Evolutionary conservation across 2,888 invertebrate species (phyloP), one percentile per base, ranked within the genome.

Genomic region (Andrena bucephala): DNA sequence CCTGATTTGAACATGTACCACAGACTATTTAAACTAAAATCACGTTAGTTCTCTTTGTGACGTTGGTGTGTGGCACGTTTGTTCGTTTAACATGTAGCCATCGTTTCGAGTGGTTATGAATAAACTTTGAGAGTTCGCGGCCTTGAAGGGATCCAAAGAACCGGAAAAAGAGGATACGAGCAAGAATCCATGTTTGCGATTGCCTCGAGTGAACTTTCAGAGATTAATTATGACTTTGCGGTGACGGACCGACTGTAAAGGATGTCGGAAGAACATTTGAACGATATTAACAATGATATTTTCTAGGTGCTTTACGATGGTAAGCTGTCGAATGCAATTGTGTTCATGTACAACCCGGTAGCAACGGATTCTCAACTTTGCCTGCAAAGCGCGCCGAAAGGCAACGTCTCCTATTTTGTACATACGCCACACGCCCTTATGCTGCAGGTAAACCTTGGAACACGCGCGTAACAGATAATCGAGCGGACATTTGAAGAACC

Each of bases 331-430:
- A 97, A 97, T 92, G 98, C 98, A 88, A 98, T 99, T 94, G 98
- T 99, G 93, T 99, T 99, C 95, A 99, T 99, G 98, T 99, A 99
- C 96, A 99, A 99, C 95, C 99, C 99, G 84, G 99, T 99, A 92
- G 99, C 99, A 85, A 99, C 99, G 87, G 99, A 99, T 95, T 98
- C 99, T 87, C 99, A 99, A 95, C 96, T 99, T 85, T 99, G 99
- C 95, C 96, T 99, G 89, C 99, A 99, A 95, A 99, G 99, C 67
- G 98, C 99, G 89, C 99, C 99, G 76, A 99, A 99, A 95, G 98
- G 98, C 93, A 99, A 99, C 95, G 96, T 97, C 91, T 98, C 99
- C 87, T 99, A 98, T 95, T 99, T 99, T 96, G 99, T 99, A 93
- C 99, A 99, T 95, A 99, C 99, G 87, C 99, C 99, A 73, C 99